A percentile compares a stretch with the other conserved stretches of the same genome.
Conservation (phyloP, 1,140 invertebrate genomes). For the Brachionus calyciflorus region DNA sequence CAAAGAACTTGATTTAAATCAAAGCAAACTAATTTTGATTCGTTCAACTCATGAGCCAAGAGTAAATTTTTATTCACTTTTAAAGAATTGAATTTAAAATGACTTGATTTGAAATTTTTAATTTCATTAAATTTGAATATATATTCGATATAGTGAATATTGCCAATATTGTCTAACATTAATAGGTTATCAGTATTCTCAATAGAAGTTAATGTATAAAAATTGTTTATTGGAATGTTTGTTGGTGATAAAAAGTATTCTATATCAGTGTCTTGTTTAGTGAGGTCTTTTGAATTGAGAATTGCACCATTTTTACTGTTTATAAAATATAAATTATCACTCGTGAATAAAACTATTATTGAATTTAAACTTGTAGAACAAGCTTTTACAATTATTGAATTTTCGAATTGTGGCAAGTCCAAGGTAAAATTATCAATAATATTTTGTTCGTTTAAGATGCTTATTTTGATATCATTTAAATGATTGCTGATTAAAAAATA, state of each 20-base stretch:
- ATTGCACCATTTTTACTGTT: not conserved
- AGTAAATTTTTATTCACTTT: not conserved
- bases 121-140: not conserved
- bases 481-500: too few species aligned
- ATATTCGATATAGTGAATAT: not conserved
- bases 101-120: not conserved
- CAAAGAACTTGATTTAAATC: not conserved
- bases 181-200: not conserved
- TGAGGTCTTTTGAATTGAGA: not conserved
- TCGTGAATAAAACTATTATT: too few species aligned
- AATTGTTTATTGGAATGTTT: not conserved
- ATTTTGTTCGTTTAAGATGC: too few species aligned
- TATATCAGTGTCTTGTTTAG: not conserved
- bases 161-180: not conserved
- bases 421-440: too few species aligned
- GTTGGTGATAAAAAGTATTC: slow-evolving; percentile 19
- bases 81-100: not conserved
- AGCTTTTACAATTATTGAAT: too few species aligned
- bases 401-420: too few species aligned
- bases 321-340: not conserved
- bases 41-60: not conserved
- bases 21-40: slow-evolving; percentile 3
- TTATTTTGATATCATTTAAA: too few species aligned
- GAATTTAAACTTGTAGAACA: too few species aligned
- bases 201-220: not conserved